Base-by-base conservation (phyloP, 2,888 invertebrate genomes). In the Cryptops parisi region DNA sequence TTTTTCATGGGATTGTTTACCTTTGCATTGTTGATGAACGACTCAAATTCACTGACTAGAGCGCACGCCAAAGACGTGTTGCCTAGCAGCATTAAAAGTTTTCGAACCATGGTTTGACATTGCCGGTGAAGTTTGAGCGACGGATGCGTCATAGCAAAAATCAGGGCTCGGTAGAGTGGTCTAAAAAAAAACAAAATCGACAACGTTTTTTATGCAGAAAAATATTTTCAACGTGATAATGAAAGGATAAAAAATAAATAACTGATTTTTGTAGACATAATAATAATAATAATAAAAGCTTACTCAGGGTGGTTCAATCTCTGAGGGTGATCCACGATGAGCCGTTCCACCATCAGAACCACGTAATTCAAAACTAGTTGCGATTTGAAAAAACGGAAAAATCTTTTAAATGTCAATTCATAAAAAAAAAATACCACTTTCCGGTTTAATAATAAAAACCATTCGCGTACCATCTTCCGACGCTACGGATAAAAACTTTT, bases 401-500 rank as follows among this genome's bases (percentile, higher is more conserved):
- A 17, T 12, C 19, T 54, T 15, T 38, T 43, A n/a, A 43, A 43
- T 43, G n/a, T 43, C 17, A 43, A 6, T 19, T 43, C n/a, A n/a
- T 12, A 43, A 43, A n/a, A 17, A 12, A 47, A 27, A 4, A 27
- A 47, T 25, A n/a, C 47, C 3, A 21, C 23, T 19, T 19, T 3
- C n/a, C 22, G 1, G 21, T 23, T 17, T 9, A 1, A 40, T 2
- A 6, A 2, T 17, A 4, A 47, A 33, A 26, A 59, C 65, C 61
- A 63, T n/a, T n/a, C n/a, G n/a, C n/a, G n/a, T n/a, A 76, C 77
- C 73, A 60, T 87, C 85, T 59, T 82, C 80, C 15, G 77, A 69
- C 41, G 83, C 81, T 9, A 80, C 74, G 15, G 78, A 65, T 40
- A 93, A 72, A 66, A 83, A 83, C 63, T 87, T 82, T 60, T 91